phyloP scores from a whole-genome alignment of 2,888 invertebrate genomes.

The Enchytraeus crypticus region DNA sequence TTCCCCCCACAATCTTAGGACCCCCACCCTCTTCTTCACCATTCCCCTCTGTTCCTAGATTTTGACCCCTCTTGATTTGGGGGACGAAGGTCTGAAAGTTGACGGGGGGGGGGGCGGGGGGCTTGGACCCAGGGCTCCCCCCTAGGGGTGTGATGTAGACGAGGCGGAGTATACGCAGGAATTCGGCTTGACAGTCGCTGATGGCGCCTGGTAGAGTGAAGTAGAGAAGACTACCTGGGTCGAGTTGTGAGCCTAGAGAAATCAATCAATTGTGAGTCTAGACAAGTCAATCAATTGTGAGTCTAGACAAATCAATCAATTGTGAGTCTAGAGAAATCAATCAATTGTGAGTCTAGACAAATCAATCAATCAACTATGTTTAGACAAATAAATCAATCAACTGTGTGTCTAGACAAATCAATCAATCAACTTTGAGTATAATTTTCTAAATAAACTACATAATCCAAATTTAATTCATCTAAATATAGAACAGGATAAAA shows the following conservation, averaged over 20 bases:
- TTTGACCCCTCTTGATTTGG: conserved; percentile 15
- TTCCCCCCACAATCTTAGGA: not conserved
- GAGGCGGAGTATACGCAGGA: conserved; percentile 21
- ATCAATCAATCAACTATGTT: no score
- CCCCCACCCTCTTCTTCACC: not conserved
- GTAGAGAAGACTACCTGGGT: conserved; percentile 21
- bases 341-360: no score
- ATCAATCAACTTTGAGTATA: no score
- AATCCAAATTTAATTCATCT: no score
- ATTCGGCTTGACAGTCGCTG: conserved; percentile 14
- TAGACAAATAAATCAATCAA: no score
- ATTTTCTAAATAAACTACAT: no score
- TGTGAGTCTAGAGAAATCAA: no score
- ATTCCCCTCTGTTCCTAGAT: conserved; percentile 6
- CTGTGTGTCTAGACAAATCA: no score
- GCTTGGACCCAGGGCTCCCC: not conserved
- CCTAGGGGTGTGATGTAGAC: conserved; percentile 14
- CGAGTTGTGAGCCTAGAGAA: conserved; percentile 15
- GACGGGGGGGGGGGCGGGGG: conserved; percentile 20
- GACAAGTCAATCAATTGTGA: no score
- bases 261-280: no score
- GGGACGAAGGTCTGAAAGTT: conserved; percentile 28
- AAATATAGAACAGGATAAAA: no score
- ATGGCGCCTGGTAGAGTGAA: conserved; percentile 20
- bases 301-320: no score